These are phyloP conservation scores for Pachydiplax longipennis DNA, from an alignment of 2,888 invertebrate species.

Conservation along the genomic window DNA sequence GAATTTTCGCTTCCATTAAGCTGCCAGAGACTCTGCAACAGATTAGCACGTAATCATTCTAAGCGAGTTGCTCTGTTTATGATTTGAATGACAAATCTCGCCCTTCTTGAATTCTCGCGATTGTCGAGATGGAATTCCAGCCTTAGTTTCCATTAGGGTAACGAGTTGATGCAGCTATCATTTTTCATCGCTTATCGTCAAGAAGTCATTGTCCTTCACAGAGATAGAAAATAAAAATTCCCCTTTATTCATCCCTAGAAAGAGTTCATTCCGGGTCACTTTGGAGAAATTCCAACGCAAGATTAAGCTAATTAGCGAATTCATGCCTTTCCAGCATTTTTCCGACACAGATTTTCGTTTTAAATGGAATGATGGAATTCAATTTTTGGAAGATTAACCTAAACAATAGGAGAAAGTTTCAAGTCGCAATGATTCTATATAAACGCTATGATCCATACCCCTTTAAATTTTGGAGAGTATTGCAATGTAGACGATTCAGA, in stretches of 20 bases:
- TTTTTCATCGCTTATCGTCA: neutral
- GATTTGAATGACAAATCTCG: neutral
- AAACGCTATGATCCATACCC: neutral
- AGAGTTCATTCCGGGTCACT: neutral
- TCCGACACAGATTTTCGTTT: neutral
- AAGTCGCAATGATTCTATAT: neutral
- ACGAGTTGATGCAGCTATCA: neutral
- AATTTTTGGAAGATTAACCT: neutral
- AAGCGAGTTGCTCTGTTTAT: neutral
- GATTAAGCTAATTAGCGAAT: neutral
- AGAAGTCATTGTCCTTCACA: neutral
- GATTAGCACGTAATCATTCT: neutral
- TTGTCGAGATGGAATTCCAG: neutral
- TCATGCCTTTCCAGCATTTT: neutral
- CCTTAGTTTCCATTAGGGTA: neutral
- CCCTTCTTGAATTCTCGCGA: neutral
- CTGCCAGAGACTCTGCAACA: neutral
- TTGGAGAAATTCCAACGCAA: neutral
- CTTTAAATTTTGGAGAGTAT: neutral
- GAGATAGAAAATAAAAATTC: neutral
- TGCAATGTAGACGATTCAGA: neutral
- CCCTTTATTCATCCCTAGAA: neutral
- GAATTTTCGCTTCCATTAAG: neutral
- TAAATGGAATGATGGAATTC: neutral
- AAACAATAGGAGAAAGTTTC: neutral